Conservation (phyloP, 1,140 invertebrate species). For the Caenorhabditis elegans region WBcel235 BX284606.5:10026501-10027000, state of each 20-base stretch:
- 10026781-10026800: conserved; percentile 5
- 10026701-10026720: background rate
- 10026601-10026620: background rate
- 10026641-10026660: background rate
- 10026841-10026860: background rate
- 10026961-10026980: too few species aligned
- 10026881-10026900: too few species aligned
- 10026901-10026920: too few species aligned
- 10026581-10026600: background rate
- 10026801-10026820: conserved; percentile 1
- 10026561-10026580: background rate
- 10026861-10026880: background rate
- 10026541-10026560: background rate
- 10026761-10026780: background rate
- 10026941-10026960: too few species aligned
- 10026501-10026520: conserved; percentile 3
- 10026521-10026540: background rate
- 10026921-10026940: too few species aligned
- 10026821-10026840: background rate
- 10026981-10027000: too few species aligned
- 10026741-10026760: background rate
- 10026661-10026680: background rate
- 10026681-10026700: background rate
- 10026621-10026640: conserved; percentile 17
- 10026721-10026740: background rate